Evolutionary conservation across 2,888 invertebrate genomes (phyloP), one percentile per base, ranked within the genome.

Genomic region (Drosophila buzzatii): DNA sequence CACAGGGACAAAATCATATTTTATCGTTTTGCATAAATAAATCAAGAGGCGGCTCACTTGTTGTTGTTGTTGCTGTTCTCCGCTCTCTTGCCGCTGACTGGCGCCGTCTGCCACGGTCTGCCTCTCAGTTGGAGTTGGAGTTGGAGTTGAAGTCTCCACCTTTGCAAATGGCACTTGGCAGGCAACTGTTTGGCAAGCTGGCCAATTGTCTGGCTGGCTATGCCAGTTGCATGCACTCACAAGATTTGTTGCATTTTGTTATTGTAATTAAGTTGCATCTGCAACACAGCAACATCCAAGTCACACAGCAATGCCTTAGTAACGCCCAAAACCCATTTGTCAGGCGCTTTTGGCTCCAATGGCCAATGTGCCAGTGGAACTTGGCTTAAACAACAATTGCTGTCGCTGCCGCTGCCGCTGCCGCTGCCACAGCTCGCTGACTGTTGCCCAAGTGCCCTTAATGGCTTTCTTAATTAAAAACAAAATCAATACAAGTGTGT

Each of bases 401-500:
- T 56, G 56, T 14, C 2, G 37, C 37, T 14, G 37, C 41, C 49
- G 47, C 31, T 8, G 7, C 14, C 39, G 53, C 35, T 39, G 57
- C 16, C 3, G 45, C 27, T 62, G 39, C 33, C 53, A 51, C 41
- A 49, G 49, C 44, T 20, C 56, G 52, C n/a, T 47, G 56, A 23
- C 16, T 45, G 58, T 27, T 66, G 59, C 57, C 66, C 73, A 60
- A 81, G 70, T 74, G 81, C 87, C 81, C 88, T 81, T 89, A 90
- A 86, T 90, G 90, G 90, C 71, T 90, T 90, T 89, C 73, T 86
- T 86, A 90, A 90, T 90, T 90, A 90, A 90, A 90, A 90, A 75
- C 74, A 73, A 88, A 88, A 87, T 77, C 82, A 86, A 90, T 88
- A 79, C 58, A 57, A 74, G 72, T 67, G 70, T 76, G 70, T 71